Conservation (phyloP, 1,140 invertebrate species). For the Schlechtendalia chinensis region DNA sequence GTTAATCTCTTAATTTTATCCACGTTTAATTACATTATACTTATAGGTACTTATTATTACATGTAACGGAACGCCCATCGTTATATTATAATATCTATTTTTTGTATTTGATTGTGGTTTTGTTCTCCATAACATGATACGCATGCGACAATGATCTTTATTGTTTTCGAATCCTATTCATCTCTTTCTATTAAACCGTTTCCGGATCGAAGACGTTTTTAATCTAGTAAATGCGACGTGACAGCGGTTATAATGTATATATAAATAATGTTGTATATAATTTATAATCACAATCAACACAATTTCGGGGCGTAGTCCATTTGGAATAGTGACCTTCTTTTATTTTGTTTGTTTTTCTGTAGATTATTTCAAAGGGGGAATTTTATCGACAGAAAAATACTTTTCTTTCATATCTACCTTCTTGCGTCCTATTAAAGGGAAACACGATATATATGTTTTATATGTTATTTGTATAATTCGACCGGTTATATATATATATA, state of each 20-base stretch:
- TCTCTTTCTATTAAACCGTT: background rate
- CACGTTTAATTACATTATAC: background rate
- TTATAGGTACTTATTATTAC: background rate
- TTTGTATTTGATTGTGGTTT: no score
- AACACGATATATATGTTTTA: background rate
- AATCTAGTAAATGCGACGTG: background rate
- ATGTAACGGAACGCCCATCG: background rate
- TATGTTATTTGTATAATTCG: background rate
- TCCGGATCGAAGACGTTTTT: background rate
- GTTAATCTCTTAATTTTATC: background rate
- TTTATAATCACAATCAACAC: background rate
- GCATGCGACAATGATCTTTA: conserved; percentile 7
- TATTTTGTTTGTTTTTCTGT: background rate
- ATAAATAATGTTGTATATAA: background rate
- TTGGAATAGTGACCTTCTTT: background rate
- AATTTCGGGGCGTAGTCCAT: background rate
- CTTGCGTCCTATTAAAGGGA: background rate
- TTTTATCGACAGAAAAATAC: background rate
- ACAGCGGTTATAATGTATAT: background rate
- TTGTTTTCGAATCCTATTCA: conserved; percentile 1
- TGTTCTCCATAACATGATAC: background rate
- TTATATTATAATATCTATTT: background rate
- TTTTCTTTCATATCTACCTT: background rate
- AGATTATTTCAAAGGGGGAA: background rate
- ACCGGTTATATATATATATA: background rate